Evolutionary conservation across 2,888 invertebrate genomes (phyloP).

Genomic region (Heliothis peltigera): DNA sequence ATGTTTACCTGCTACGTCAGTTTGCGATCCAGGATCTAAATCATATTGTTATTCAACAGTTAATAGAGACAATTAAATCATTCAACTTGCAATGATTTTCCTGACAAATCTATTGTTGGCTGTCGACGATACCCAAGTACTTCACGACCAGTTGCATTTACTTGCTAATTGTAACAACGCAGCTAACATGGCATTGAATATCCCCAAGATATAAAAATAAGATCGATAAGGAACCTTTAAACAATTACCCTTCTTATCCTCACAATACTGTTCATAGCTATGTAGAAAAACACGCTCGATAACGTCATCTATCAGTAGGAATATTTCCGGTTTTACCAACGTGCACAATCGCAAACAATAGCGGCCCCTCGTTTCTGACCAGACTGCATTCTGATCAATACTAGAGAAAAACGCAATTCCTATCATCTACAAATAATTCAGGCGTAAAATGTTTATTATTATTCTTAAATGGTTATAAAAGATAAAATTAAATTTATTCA

Average conservation of each 20-base stretch:
- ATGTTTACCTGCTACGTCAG: no score
- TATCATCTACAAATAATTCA: neutral
- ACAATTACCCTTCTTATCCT: neutral
- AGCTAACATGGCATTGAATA: neutral
- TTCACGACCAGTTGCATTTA: no score
- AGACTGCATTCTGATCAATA: neutral
- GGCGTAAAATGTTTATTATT: neutral
- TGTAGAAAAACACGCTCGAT: slow-evolving; percentile 10
- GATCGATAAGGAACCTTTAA: neutral
- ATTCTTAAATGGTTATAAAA: neutral
- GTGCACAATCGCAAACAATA: neutral
- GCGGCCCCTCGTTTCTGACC: neutral
- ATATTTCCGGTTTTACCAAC: slow-evolving; percentile 8
- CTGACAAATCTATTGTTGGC: no score
- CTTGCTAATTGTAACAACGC: neutral
- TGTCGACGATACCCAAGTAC: no score
- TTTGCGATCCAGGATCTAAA: no score
- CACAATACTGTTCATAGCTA: neutral
- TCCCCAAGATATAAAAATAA: neutral
- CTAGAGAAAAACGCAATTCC: neutral
- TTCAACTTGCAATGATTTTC: no score
- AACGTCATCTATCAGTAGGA: neutral
- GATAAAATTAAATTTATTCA: no score
- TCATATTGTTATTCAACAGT: no score
- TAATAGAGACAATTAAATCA: no score